phyloP scores from a whole-genome alignment of 2,113 vertebrate species.

The Leucoraja erinaceus region DNA sequence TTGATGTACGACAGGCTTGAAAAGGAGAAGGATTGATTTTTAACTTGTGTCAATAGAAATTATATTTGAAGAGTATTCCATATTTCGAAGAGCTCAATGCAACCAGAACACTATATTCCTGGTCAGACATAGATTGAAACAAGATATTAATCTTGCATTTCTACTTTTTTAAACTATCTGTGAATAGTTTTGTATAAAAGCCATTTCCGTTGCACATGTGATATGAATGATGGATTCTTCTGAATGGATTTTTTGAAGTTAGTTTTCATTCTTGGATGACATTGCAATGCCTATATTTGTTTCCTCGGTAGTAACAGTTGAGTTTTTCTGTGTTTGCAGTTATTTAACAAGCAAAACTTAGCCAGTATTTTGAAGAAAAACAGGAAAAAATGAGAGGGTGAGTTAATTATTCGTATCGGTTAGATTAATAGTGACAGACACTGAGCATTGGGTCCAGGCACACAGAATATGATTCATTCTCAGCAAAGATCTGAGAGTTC shows the following conservation, averaged over 20 bases:
- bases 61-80: not conserved
- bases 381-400: not conserved
- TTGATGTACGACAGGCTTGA: too few relatives aligned
- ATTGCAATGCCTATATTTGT: not conserved
- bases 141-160: not conserved
- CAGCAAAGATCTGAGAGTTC: not conserved
- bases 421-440: not conserved
- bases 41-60: not conserved
- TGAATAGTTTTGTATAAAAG: not conserved
- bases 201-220: not conserved
- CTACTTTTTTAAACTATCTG: not conserved
- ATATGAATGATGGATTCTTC: not conserved
- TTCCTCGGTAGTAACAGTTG: constrained; percentile 2
- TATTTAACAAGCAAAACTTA: constrained; percentile 28
- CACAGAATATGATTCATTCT: not conserved
- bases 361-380: constrained; percentile 24
- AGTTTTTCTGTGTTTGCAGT: constrained; percentile 28
- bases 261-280: not conserved
- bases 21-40: not conserved
- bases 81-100: not conserved
- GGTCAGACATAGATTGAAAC: not conserved
- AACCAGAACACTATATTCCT: not conserved
- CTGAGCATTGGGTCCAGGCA: not conserved
- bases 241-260: not conserved
- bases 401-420: not conserved